These are phyloP conservation scores for Parazoanthus swiftii DNA, from an alignment of 92 coral and sea anemone genomes.

Conservation along the genomic window DNA sequence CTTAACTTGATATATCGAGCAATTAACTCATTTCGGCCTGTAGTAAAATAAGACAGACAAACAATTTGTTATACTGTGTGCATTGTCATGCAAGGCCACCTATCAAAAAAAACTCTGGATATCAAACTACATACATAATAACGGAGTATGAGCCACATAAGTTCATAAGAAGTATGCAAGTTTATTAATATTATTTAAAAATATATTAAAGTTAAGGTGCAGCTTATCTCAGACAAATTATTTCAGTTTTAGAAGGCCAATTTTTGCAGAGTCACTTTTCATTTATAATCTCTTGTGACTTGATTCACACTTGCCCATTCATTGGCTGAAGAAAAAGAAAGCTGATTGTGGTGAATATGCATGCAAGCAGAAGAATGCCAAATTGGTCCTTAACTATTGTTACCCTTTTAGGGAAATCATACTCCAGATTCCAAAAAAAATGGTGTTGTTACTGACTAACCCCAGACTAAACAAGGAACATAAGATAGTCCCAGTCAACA, in stretches of 20 bases:
- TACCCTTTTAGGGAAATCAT: neutral
- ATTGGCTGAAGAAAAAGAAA: no score
- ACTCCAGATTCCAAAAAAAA: neutral
- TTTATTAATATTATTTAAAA: no score
- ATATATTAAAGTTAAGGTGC: neutral
- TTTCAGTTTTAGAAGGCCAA: no score
- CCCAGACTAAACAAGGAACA: neutral
- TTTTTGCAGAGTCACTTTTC: no score
- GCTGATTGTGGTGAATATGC: no score
- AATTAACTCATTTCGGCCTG: conserved; percentile 99
- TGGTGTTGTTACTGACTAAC: neutral
- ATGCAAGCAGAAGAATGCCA: neutral
- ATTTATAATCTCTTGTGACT: no score
- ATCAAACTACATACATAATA: no score
- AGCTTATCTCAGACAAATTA: no score
- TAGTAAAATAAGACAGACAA: neutral
- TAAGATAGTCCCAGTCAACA: neutral
- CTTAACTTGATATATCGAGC: conserved; percentile 96
- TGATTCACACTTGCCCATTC: no score
- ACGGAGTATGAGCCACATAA: neutral
- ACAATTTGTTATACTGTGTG: neutral
- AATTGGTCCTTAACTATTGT: neutral
- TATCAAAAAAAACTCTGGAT: no score
- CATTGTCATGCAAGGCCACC: no score
- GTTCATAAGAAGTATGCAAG: no score